A percentile compares a stretch with the other conserved stretches of the same genome.
Conservation (phyloP, 2,888 invertebrate species). For the Chrysopilus asiliformis region DNA sequence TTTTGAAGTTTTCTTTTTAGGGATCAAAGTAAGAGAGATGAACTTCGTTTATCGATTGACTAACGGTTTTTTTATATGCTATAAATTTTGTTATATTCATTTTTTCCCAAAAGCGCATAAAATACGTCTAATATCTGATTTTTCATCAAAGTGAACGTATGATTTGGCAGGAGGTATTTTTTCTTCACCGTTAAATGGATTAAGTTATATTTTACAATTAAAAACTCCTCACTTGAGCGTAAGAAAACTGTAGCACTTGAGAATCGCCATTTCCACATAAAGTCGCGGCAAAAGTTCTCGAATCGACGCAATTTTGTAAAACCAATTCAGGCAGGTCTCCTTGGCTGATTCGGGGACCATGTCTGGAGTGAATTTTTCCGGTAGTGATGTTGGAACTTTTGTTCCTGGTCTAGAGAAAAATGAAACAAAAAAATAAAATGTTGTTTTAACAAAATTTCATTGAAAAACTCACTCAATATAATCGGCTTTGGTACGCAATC, state of each 20-base stretch:
- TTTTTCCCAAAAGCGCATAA: too few species aligned
- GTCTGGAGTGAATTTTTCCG: conserved; percentile 60
- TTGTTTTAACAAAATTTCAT: too few species aligned
- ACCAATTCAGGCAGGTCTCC: conserved; percentile 97
- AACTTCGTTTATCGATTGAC: too few species aligned
- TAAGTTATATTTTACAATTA: too few species aligned
- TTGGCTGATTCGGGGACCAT: conserved; percentile 76
- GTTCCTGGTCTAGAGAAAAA: conserved; percentile 37
- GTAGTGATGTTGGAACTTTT: conserved; percentile 38
- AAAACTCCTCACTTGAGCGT: conserved; percentile 44
- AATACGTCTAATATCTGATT: too few species aligned
- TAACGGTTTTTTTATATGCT: too few species aligned
- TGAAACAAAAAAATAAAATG: not conserved
- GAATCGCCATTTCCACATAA: conserved; percentile 86
- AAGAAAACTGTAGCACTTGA: conserved; percentile 79
- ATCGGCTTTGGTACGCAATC: conserved; percentile 63
- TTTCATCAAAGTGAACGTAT: too few species aligned
- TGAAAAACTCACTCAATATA: conserved; percentile 42
- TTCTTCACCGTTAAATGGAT: too few species aligned
- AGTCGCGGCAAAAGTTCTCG: conserved; percentile 85
- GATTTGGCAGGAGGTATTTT: too few species aligned
- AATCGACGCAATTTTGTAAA: conserved; percentile 96
- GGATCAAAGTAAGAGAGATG: too few species aligned
- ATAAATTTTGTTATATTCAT: too few species aligned
- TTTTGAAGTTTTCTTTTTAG: too few species aligned